These are phyloP conservation scores for Aphaenogaster rudis DNA, from an alignment of 1,140 invertebrate species.

Conservation along the genomic window DNA sequence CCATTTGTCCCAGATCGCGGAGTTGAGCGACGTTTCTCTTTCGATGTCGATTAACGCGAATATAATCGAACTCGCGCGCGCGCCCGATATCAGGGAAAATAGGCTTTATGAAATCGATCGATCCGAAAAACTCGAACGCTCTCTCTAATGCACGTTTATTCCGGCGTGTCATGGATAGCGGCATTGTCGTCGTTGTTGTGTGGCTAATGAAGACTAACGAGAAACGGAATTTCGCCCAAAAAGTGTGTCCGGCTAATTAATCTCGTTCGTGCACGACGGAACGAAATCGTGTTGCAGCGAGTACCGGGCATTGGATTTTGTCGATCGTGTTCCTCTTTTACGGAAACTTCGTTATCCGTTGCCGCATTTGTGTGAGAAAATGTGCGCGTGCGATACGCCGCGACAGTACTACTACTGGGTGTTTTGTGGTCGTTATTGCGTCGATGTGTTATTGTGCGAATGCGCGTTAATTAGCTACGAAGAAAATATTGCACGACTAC, in stretches of 20 bases:
- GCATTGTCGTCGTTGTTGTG: conserved; percentile 57
- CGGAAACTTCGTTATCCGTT: conserved; percentile 26
- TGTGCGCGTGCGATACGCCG: background rate
- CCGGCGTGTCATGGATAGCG: conserved; percentile 30
- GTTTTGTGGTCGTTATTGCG: background rate
- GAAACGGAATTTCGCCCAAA: conserved; percentile 48
- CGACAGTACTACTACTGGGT: too few relatives aligned
- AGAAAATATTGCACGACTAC: conserved; percentile 30
- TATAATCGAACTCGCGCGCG: conserved; percentile 16
- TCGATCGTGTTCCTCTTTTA: conserved; percentile 49
- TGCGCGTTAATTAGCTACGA: conserved; percentile 22
- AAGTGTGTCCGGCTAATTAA: conserved; percentile 58
- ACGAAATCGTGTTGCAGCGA: conserved; percentile 17
- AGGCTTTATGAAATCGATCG: conserved; percentile 19
- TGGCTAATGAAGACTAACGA: conserved; percentile 65
- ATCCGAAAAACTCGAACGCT: conserved; percentile 13
- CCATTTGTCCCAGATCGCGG: conserved; percentile 16
- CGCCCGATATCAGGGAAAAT: background rate
- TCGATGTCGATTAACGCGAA: conserved; percentile 40
- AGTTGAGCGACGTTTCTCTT: background rate
- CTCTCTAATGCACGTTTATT: conserved; percentile 40
- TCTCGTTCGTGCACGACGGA: conserved; percentile 30
- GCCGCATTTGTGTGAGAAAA: conserved; percentile 22
- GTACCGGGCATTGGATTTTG: conserved; percentile 52
- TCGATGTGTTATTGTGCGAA: background rate